Evolutionary conservation across 2,888 invertebrate species (phyloP).

Genomic region (Galeruca laticollis): DNA sequence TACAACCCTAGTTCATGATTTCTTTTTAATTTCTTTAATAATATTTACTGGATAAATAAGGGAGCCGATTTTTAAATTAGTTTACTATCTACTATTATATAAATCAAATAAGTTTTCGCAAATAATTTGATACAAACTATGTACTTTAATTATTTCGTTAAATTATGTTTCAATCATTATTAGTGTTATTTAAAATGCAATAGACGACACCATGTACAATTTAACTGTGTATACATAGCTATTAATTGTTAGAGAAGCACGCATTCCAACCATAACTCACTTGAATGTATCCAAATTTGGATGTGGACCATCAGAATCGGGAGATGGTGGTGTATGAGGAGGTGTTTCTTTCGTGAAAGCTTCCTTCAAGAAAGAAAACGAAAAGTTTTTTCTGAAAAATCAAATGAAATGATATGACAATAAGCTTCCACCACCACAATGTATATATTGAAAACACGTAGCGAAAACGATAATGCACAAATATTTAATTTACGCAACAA

Average conservation of each 20-base stretch:
- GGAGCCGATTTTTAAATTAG: too few relatives aligned
- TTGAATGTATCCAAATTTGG: slow-evolving; percentile 42
- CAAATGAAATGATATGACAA: slow-evolving; percentile 26
- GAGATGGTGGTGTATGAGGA: slow-evolving; percentile 40
- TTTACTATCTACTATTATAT: too few relatives aligned
- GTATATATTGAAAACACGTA: not conserved
- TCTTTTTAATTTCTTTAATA: too few relatives aligned
- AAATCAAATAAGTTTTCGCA: too few relatives aligned
- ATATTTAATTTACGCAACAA: not conserved
- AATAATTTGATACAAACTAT: too few relatives aligned
- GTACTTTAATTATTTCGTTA: not conserved
- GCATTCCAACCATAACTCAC: slow-evolving; percentile 40
- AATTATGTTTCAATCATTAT: not conserved
- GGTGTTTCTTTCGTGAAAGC: slow-evolving; percentile 37
- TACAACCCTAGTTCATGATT: too few relatives aligned
- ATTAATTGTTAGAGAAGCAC: slow-evolving; percentile 16
- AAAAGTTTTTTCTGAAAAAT: slow-evolving; percentile 45
- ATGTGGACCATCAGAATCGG: slow-evolving; percentile 43
- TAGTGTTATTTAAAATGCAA: not conserved
- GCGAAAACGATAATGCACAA: not conserved
- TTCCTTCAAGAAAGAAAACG: slow-evolving; percentile 41
- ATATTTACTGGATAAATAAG: too few relatives aligned
- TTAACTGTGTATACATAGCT: slow-evolving; percentile 1
- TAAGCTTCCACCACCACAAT: slow-evolving; percentile 18
- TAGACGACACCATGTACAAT: not conserved